Percentiles rank a stretch among this genome's conserved stretches.
Evolutionary conservation across 2,797 vertebrate species (phyloP).

Genomic region (Aphelocoma californica): DNA sequence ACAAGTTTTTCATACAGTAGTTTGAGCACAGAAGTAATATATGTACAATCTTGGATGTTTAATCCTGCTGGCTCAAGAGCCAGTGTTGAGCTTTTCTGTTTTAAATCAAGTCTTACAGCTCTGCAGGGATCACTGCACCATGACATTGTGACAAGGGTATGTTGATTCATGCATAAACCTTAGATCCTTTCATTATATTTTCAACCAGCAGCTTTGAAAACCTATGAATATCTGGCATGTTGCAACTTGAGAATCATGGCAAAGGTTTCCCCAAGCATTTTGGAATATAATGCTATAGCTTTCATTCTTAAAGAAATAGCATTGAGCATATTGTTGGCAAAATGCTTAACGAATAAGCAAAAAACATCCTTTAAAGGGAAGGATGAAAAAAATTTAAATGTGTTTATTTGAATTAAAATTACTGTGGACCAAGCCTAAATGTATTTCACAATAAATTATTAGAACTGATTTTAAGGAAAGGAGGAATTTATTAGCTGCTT

Average conservation of each 20-base stretch:
- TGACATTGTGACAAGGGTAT: slow-evolving; percentile 57
- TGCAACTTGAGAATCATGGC: not conserved
- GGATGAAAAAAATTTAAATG: not conserved
- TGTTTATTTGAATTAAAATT: not conserved
- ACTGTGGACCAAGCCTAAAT: not conserved
- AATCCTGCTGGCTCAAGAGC: slow-evolving; percentile 34
- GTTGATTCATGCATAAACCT: slow-evolving; percentile 70
- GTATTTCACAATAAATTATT: not conserved
- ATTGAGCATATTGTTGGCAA: not conserved
- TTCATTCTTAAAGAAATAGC: not conserved
- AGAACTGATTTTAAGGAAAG: not conserved
- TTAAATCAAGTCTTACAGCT: slow-evolving; percentile 54
- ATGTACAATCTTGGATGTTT: not conserved
- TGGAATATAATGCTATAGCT: not conserved
- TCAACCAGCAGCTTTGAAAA: slow-evolving; percentile 33
- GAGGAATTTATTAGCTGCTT: not conserved
- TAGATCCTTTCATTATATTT: slow-evolving; percentile 23
- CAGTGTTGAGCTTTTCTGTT: slow-evolving; percentile 23
- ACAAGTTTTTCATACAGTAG: not conserved
- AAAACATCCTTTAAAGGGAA: not conserved
- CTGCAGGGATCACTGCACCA: slow-evolving; percentile 54
- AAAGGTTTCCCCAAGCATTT: not conserved
- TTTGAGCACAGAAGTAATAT: not conserved
- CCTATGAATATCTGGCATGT: not conserved
- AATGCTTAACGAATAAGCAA: not conserved